phyloP scores from a whole-genome alignment of 53 echinoderm and acorn worm species.

The Pentamera pediparva region DNA sequence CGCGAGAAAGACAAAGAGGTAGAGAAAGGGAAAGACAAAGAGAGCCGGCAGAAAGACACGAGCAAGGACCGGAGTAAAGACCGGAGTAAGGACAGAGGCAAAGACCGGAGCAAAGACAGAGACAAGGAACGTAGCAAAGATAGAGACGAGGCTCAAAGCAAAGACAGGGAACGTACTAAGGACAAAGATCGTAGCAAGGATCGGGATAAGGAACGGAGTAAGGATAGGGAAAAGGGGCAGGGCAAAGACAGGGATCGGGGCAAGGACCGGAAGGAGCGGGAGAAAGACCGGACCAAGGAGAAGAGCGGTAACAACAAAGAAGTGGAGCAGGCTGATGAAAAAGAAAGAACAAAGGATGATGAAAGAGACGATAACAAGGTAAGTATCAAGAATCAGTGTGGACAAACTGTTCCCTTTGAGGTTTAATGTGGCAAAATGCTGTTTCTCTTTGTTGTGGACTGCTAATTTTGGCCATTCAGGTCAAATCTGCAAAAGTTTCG shows the following conservation, averaged over 20 bases:
- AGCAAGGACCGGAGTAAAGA: slow-evolving; percentile 20
- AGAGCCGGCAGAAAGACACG: slow-evolving; percentile 40
- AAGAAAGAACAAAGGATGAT: too few species aligned
- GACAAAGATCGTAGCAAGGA: slow-evolving; percentile 29
- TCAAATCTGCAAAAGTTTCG: too few species aligned
- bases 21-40: slow-evolving; percentile 51
- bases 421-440: too few species aligned
- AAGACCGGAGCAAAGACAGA: slow-evolving; percentile 19
- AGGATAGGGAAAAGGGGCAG: slow-evolving; percentile 13
- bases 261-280: slow-evolving; percentile 41
- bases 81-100: slow-evolving; percentile 15
- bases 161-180: too few species aligned
- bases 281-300: slow-evolving; percentile 53
- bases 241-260: slow-evolving; percentile 17
- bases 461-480: too few species aligned
- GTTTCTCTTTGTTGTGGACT: too few species aligned
- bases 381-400: too few species aligned
- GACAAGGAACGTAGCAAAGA: slow-evolving; percentile 30
- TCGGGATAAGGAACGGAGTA: slow-evolving; percentile 15
- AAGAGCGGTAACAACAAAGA: slow-evolving; percentile 64
- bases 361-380: too few species aligned
- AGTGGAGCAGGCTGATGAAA: too few species aligned
- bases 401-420: too few species aligned
- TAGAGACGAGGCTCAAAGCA: too few species aligned
- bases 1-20: slow-evolving; percentile 42